Evolutionary conservation across 2,113 vertebrate genomes (phyloP).

Genomic region (Sinosuthora webbiana): DNA sequence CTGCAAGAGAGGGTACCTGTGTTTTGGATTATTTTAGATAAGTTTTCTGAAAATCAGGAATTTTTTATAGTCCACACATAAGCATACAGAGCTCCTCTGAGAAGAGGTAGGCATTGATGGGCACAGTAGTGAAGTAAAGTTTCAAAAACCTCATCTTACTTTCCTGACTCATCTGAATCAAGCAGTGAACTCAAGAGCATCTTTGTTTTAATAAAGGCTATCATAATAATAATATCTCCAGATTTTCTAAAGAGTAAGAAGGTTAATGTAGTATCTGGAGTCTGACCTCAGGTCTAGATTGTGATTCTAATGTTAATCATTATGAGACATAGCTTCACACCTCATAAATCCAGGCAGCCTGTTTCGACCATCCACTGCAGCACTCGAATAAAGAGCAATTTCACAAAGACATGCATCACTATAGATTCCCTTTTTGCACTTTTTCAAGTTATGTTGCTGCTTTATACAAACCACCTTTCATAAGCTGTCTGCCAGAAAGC

Average conservation of each 20-base stretch:
- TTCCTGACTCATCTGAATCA: neutral
- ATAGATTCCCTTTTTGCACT: slow-evolving; percentile 48
- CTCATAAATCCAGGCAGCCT: slow-evolving; percentile 64
- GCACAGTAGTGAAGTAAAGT: neutral
- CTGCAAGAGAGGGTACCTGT: accelerated
- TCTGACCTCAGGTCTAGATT: slow-evolving; percentile 63
- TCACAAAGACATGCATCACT: slow-evolving; percentile 65
- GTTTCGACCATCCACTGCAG: slow-evolving; percentile 9
- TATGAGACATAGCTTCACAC: slow-evolving; percentile 57
- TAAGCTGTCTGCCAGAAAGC: slow-evolving; percentile 62
- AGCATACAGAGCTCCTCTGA: neutral
- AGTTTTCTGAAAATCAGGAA: neutral
- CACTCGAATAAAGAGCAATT: slow-evolving; percentile 62
- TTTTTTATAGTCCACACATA: neutral
- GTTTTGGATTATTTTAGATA: neutral
- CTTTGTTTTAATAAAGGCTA: slow-evolving; percentile 1
- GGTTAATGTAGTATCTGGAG: slow-evolving; percentile 52
- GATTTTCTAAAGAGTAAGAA: slow-evolving; percentile 18
- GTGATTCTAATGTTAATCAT: slow-evolving; percentile 71
- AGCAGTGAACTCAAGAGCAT: neutral
- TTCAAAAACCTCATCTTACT: neutral
- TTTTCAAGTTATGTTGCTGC: slow-evolving; percentile 57
- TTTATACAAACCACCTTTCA: slow-evolving; percentile 65
- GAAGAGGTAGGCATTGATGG: neutral
- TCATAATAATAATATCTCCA: neutral